Percentiles rank a stretch among this genome's conserved stretches.
Evolutionary conservation across 37 sponge, comb jelly and placozoan species (phyloP).

Genomic region (Aphrocallistes beatrix): DNA sequence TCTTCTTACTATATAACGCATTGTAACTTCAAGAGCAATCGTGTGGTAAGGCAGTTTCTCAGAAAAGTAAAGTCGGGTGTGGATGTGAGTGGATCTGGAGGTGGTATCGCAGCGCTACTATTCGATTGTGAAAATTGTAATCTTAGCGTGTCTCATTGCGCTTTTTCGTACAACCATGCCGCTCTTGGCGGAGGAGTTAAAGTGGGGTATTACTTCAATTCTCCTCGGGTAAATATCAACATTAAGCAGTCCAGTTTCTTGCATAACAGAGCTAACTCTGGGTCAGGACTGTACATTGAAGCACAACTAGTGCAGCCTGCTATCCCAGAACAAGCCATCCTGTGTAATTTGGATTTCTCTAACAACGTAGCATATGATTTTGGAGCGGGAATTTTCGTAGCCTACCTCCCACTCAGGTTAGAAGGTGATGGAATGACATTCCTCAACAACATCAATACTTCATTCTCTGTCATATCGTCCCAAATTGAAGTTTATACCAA

Average conservation of each 20-base stretch:
- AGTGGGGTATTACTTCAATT: not conserved
- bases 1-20: not conserved
- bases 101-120: not conserved
- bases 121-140: not conserved
- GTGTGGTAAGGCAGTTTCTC: not conserved
- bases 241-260: not conserved
- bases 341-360: not conserved
- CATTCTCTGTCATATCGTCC: not conserved
- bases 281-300: not conserved
- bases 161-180: not conserved
- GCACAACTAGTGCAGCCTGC: not conserved
- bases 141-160: not conserved
- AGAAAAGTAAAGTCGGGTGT: not conserved
- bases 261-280: not conserved
- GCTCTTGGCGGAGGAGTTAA: not conserved
- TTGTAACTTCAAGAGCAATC: not conserved
- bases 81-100: not conserved
- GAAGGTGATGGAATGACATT: not conserved
- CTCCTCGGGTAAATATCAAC: not conserved
- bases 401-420: not conserved
- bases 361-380: not conserved
- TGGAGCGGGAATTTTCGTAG: slow-evolving; percentile 10
- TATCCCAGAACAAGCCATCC: not conserved
- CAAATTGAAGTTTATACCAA: not conserved
- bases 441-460: not conserved